A percentile compares a stretch with the other conserved stretches of the same genome.
Evolutionary conservation across 2,888 invertebrate species (phyloP).

Genomic region (Ochropleura plecta): DNA sequence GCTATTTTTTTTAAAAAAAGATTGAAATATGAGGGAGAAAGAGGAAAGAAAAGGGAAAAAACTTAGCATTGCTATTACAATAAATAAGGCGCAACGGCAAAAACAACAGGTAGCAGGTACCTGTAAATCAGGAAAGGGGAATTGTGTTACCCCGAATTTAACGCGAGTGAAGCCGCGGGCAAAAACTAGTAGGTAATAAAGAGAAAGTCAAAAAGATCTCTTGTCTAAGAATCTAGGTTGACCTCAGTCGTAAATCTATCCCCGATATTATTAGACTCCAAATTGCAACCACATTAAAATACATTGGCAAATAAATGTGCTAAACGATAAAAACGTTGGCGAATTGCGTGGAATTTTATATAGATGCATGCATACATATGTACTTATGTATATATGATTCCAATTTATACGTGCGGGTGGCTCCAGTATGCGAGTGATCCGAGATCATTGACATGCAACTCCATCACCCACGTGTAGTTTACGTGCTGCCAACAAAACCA

Average conservation of each 20-base stretch:
- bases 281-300: constrained; percentile 50
- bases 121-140: too few relatives aligned
- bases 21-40: too few relatives aligned
- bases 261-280: constrained; percentile 17
- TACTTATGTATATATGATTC: neutral
- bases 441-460: constrained; percentile 66
- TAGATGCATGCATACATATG: neutral
- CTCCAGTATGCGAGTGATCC: constrained; percentile 58
- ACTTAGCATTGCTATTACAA: too few relatives aligned
- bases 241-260: constrained; percentile 37
- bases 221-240: constrained; percentile 1
- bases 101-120: too few relatives aligned
- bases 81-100: too few relatives aligned
- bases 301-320: constrained; percentile 47
- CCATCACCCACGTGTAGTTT: constrained; percentile 41
- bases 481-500: constrained; percentile 62
- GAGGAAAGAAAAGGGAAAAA: too few relatives aligned
- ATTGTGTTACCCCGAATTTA: too few relatives aligned
- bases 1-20: too few relatives aligned
- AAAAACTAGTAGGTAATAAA: too few relatives aligned
- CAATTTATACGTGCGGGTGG: constrained; percentile 33
- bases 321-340: constrained; percentile 45
- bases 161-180: too few relatives aligned
- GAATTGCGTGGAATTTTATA: constrained; percentile 43
- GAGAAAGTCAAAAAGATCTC: neutral